Evolutionary conservation across 2,113 vertebrate species (phyloP).

Genomic region (Eidolon helvum): DNA sequence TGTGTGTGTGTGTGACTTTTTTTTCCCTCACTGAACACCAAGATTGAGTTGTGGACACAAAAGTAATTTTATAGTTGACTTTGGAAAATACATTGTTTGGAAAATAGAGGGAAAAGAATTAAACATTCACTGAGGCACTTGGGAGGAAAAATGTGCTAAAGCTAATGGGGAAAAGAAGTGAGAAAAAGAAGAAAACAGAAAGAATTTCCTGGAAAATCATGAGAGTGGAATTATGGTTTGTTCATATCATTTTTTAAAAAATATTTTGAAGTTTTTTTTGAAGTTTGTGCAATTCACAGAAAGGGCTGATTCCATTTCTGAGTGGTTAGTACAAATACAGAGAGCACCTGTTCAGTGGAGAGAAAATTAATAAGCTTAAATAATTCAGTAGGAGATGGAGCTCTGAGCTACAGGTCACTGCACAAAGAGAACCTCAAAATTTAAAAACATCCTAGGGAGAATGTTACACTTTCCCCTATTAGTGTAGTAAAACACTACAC

Average conservation of each 20-base stretch:
- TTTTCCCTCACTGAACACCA: neutral
- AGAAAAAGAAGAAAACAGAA: neutral
- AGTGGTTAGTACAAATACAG: neutral
- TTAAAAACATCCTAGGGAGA: neutral
- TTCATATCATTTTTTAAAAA: neutral
- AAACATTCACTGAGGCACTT: neutral
- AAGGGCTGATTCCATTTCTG: neutral
- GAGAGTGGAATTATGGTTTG: rapidly evolving
- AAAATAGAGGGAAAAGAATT: neutral
- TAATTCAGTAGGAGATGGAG: neutral
- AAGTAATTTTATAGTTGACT: neutral
- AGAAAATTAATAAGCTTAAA: neutral
- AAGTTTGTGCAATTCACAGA: neutral
- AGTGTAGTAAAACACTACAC: neutral
- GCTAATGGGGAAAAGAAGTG: rapidly evolving
- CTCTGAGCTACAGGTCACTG: neutral
- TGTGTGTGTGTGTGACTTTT: too few relatives aligned
- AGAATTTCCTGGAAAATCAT: neutral
- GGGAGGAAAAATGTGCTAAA: neutral
- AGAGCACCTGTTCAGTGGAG: neutral
- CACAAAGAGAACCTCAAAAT: neutral
- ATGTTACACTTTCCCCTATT: neutral
- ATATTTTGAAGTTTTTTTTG: neutral
- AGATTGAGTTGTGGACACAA: neutral
- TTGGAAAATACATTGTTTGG: neutral